Base-by-base conservation (phyloP, 2,797 vertebrate genomes). In the Alauda arvensis region DNA sequence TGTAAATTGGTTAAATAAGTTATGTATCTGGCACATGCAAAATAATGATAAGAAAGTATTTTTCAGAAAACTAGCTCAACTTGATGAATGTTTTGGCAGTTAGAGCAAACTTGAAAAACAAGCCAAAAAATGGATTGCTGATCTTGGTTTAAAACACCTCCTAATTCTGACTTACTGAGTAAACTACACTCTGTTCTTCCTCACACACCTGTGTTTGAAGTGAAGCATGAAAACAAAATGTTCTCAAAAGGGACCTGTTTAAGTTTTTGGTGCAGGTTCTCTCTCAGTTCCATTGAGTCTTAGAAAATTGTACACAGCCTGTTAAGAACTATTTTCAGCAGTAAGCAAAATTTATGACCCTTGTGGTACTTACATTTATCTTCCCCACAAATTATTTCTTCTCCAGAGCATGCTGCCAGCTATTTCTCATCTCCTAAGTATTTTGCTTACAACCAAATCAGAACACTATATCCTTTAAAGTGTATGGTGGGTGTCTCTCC, bases 401-500 rank as follows among this genome's bases (percentile, higher is more conserved):
- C 52, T 76, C 49, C 66, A 77, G 76, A 77, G 66, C 43, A 76
- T 3, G 1, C 29, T 57, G 71, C 69, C 89, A 93, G 62, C 66
- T 82, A 70, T 91, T 85, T 83, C 70, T 82, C 83, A 80, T 91
- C 63, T 62, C 45, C 14, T 24, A 89, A 83, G 53, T 74, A 90
- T 87, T 81, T 87, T 83, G 87, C 46, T 65, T 74, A 65, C 57
- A 90, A 81, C 26, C 8, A 49, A 85, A 89, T 69, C 60, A 83
- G 89, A 94, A 90, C 87, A 90, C 57, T 90, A 53, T 71, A 89
- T 91, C 77, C 74, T 92, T 74, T 74, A 51, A 79, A 76, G 46
- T n/a, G 25, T 57, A 28, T 3, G 3, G 43, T 43, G 53, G 40
- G 40, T 16, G 63, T 34, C 9, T 61, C 52, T 52, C 45, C 16